These are phyloP conservation scores for Sceliomorpha sp. DNA, from an alignment of 2,888 invertebrate genomes.

Conservation along the genomic window DNA sequence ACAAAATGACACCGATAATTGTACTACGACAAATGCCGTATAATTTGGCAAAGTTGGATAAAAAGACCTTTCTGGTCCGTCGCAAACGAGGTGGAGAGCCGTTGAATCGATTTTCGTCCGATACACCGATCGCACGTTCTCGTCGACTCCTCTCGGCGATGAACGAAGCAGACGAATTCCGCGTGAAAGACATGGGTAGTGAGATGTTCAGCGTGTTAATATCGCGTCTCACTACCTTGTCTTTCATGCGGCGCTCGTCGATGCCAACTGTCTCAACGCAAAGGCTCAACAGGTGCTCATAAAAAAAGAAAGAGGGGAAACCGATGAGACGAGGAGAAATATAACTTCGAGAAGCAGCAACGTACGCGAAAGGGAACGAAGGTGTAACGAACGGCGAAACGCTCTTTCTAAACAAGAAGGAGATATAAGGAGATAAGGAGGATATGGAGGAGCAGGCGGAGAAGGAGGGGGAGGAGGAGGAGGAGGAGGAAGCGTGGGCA, in stretches of 20 bases:
- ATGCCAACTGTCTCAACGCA: conserved; percentile 56
- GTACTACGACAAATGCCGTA: no score
- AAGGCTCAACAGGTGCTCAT: conserved; percentile 16
- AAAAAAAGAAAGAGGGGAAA: conserved; percentile 8
- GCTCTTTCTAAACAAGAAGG: no score
- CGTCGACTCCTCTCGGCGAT: not conserved
- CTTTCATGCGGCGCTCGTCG: conserved; percentile 91
- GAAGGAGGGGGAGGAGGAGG: conserved; percentile 16
- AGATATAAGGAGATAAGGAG: no score
- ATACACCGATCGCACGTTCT: no score
- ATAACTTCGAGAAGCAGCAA: no score
- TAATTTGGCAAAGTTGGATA: no score
- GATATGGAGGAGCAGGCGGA: no score
- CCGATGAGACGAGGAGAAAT: not conserved
- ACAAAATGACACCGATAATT: no score
- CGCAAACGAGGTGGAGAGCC: no score
- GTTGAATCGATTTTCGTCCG: no score
- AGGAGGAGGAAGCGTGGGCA: conserved; percentile 68
- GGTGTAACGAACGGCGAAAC: no score
- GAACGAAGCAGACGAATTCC: conserved; percentile 79
- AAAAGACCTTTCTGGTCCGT: no score
- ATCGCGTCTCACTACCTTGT: conserved; percentile 97
- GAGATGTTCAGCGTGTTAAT: conserved; percentile 91
- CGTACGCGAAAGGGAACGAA: conserved; percentile 1
- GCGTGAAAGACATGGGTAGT: conserved; percentile 99